These are phyloP conservation scores for Drosophila sulfurigaster DNA, from an alignment of 1,140 invertebrate species.

Conservation along the genomic window DNA sequence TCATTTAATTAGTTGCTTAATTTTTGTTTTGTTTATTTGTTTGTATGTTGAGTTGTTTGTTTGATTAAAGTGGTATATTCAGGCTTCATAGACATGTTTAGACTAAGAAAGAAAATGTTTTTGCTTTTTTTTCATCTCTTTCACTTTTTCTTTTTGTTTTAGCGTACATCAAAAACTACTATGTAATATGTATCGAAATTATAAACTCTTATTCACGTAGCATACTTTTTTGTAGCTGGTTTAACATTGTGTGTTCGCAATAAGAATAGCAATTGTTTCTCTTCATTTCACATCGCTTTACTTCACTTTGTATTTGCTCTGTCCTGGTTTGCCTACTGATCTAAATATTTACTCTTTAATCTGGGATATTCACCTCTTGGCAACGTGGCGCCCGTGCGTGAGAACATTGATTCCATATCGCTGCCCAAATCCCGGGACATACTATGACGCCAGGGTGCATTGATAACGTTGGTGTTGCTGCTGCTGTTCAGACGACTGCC, in stretches of 20 bases:
- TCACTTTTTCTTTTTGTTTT: conserved; percentile 39
- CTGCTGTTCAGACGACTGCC: conserved; percentile 81
- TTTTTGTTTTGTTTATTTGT: conserved; percentile 41
- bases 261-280: conserved; percentile 2
- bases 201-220: conserved; percentile 66
- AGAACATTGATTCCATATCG: conserved; percentile 87
- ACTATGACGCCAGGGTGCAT: conserved; percentile 87
- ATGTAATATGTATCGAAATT: conserved; percentile 42
- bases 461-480: conserved; percentile 65
- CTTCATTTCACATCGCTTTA: conserved; percentile 7
- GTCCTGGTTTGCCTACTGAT: conserved; percentile 66
- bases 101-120: conserved; percentile 57
- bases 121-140: conserved; percentile 28
- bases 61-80: conserved; percentile 37
- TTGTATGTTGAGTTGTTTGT: conserved; percentile 24
- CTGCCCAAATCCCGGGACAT: conserved; percentile 86
- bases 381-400: conserved; percentile 86
- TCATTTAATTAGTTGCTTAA: conserved; percentile 59
- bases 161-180: conserved; percentile 78
- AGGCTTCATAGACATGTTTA: conserved; percentile 64
- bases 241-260: conserved; percentile 30
- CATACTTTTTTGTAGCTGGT: conserved; percentile 56
- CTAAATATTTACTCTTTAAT: conserved; percentile 85
- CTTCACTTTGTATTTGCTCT: conserved; percentile 20
- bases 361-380: conserved; percentile 87